A percentile compares a stretch with the other conserved stretches of the same genome.
Evolutionary conservation across 2,888 invertebrate genomes (phyloP).

Genomic region (Xylocampa areola): DNA sequence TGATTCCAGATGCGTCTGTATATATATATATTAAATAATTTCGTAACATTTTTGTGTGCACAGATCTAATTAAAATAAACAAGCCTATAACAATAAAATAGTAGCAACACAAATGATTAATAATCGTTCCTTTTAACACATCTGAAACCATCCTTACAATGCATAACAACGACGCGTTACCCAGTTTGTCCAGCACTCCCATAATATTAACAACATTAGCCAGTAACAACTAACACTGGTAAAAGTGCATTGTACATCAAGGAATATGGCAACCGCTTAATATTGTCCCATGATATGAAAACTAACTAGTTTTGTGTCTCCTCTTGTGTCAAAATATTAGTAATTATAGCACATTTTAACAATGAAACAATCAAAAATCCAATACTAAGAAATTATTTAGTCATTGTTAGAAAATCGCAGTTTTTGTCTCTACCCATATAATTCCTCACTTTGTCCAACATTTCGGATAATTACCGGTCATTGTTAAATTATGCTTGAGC

Average conservation of each 20-base stretch:
- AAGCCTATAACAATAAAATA: neutral
- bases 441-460: constrained; percentile 18
- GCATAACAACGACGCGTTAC: constrained; percentile 16
- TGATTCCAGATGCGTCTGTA: constrained; percentile 17
- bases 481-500: neutral
- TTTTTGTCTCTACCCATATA: constrained; percentile 9
- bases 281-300: constrained; percentile 72
- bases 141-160: constrained; percentile 19
- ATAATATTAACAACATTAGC: constrained; percentile 42
- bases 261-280: constrained; percentile 50
- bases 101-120: neutral
- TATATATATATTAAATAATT: neutral
- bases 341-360: constrained; percentile 6
- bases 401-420: constrained; percentile 18
- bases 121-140: no score
- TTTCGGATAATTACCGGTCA: constrained; percentile 10
- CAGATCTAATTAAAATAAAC: neutral
- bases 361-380: constrained; percentile 16
- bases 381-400: constrained; percentile 1
- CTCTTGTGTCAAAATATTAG: constrained; percentile 18
- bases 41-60: neutral
- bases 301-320: constrained; percentile 31
- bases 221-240: constrained; percentile 70
- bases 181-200: constrained; percentile 2
- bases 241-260: constrained; percentile 63